Conservation (phyloP, 2,797 vertebrate genomes). For the Loris lydekkerianus region DNA sequence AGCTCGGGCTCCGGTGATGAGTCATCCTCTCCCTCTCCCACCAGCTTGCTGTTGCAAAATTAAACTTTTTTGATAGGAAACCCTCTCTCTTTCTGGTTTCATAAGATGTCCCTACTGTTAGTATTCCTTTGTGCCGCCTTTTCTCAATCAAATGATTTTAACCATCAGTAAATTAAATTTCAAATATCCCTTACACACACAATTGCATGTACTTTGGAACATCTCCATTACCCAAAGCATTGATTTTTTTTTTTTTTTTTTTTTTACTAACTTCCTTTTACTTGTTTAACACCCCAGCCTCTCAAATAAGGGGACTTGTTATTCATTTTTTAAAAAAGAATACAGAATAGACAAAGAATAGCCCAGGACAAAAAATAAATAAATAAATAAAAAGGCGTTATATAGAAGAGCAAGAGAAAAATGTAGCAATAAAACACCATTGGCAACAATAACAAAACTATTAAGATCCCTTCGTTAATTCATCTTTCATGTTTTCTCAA, state of each 20-base stretch:
- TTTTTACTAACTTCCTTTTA: conserved; percentile 82
- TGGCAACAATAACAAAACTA: not conserved
- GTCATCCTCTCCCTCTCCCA: conserved; percentile 7
- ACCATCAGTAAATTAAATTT: conserved; percentile 64
- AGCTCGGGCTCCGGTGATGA: conserved; percentile 63
- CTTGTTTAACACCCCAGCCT: conserved; percentile 72
- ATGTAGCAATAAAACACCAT: not conserved
- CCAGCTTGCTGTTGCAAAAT: conserved; percentile 71
- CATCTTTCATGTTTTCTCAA: not conserved
- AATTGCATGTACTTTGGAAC: conserved; percentile 79
- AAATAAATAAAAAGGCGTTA: not conserved
- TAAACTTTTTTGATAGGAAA: conserved; percentile 74
- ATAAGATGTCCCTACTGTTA: conserved; percentile 70
- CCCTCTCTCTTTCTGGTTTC: conserved; percentile 72
- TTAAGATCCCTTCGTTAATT: not conserved
- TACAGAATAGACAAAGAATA: not conserved
- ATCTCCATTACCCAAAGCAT: conserved; percentile 81
- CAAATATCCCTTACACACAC: conserved; percentile 21
- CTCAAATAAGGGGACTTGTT: conserved; percentile 41
- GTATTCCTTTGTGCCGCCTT: conserved; percentile 70
- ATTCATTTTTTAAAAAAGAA: conserved; percentile 36
- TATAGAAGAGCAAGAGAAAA: not conserved
- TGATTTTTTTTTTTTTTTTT: conserved; percentile 76
- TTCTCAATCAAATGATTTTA: conserved; percentile 84
- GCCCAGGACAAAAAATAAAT: not conserved